These are phyloP conservation scores for Agonopterix arenella DNA, from an alignment of 2,888 invertebrate genomes.

Conservation along the genomic window DNA sequence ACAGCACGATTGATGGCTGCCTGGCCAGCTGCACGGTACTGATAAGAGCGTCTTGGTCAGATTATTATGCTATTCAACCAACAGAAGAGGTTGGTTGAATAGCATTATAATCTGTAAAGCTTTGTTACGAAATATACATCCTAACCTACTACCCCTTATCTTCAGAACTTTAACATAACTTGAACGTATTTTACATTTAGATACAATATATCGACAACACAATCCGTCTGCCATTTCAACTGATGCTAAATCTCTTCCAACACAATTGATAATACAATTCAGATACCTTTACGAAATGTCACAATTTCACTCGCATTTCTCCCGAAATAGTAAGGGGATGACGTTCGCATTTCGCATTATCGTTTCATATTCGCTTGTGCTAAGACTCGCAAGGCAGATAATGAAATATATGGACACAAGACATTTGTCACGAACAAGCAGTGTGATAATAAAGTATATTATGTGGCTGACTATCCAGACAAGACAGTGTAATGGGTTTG, in stretches of 20 bases:
- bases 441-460: conserved; percentile 11
- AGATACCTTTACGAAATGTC: too few relatives aligned
- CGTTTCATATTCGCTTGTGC: neutral
- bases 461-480: conserved; percentile 9
- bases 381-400: conserved; percentile 4
- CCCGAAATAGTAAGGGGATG: neutral
- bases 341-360: neutral
- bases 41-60: too few relatives aligned
- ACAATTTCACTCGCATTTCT: neutral
- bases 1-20: too few relatives aligned
- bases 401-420: conserved; percentile 1
- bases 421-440: conserved; percentile 10
- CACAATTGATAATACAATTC: conserved; percentile 3
- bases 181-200: too few relatives aligned
- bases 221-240: conserved; percentile 20
- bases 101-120: too few relatives aligned
- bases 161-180: neutral
- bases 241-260: conserved; percentile 12
- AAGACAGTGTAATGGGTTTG: conserved; percentile 20
- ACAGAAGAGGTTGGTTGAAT: too few relatives aligned
- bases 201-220: conserved; percentile 7
- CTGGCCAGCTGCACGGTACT: too few relatives aligned
- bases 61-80: too few relatives aligned
- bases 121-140: too few relatives aligned
- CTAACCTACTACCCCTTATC: neutral